These are phyloP conservation scores for Cephus nigrinus DNA, from an alignment of 2,888 invertebrate genomes.

Conservation along the genomic window DNA sequence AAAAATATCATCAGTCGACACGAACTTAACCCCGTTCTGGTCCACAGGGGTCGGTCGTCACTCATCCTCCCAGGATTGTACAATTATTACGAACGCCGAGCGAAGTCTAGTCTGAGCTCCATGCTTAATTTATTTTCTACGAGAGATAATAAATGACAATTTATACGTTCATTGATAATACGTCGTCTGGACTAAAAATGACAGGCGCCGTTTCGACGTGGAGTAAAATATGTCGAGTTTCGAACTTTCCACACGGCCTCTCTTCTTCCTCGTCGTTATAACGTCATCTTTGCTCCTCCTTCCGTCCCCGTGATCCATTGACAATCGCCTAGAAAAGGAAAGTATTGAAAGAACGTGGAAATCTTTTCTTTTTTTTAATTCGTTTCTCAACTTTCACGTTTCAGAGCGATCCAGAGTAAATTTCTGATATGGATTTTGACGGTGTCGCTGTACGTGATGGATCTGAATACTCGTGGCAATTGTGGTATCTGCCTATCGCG, in stretches of 20 bases:
- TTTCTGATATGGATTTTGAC: not conserved
- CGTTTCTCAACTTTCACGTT: not conserved
- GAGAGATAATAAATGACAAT: conserved; percentile 10
- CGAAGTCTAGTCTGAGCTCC: not conserved
- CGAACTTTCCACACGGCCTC: not conserved
- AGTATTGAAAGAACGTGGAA: not conserved
- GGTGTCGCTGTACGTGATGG: too few relatives aligned
- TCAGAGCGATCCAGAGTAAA: not conserved
- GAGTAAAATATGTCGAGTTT: not conserved
- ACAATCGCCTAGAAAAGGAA: not conserved
- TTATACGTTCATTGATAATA: conserved; percentile 2
- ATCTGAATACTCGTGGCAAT: not conserved
- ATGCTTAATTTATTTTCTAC: not conserved
- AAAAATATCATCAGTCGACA: not conserved
- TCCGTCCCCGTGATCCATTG: not conserved
- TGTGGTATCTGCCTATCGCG: not conserved
- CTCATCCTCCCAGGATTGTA: not conserved
- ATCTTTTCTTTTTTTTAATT: not conserved
- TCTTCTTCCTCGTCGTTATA: not conserved
- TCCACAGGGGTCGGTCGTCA: not conserved
- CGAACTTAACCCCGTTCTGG: conserved; percentile 20
- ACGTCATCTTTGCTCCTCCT: not conserved
- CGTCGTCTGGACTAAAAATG: not conserved
- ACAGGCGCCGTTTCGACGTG: not conserved
- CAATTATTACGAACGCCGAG: not conserved